These are phyloP conservation scores for Pogonocichla stellata DNA, from an alignment of 2,113 vertebrate species.

Conservation along the genomic window DNA sequence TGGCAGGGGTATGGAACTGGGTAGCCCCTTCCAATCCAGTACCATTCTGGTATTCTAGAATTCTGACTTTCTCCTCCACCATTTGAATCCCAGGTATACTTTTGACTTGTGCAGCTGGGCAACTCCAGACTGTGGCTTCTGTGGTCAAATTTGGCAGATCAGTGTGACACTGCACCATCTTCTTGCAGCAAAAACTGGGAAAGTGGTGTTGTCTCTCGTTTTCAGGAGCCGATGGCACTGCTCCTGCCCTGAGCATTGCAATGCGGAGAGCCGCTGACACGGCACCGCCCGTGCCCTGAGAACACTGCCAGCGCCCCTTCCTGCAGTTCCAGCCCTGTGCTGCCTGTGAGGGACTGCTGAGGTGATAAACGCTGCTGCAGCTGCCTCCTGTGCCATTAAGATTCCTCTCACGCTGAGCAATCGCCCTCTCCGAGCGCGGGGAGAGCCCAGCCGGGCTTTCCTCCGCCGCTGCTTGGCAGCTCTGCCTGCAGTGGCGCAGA, in stretches of 20 bases:
- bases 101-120: not conserved
- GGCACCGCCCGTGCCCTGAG: accelerated
- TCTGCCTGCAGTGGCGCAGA: not conserved
- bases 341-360: not conserved
- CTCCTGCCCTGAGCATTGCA: accelerated
- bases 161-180: accelerated
- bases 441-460: not conserved
- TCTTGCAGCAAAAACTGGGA: not conserved
- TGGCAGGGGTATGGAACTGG: not conserved
- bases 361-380: not conserved
- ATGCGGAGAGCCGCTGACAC: accelerated
- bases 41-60: not conserved
- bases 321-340: not conserved
- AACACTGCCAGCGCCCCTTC: accelerated
- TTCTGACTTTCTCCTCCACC: not conserved
- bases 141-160: not conserved
- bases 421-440: accelerated
- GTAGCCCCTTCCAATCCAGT: not conserved
- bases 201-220: accelerated
- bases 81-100: not conserved
- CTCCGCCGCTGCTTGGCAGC: not conserved
- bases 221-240: not conserved
- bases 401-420: not conserved
- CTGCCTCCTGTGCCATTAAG: not conserved
- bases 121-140: not conserved